Conservation (phyloP, 1,140 invertebrate genomes). For the Rhyacophila brunnea region DNA sequence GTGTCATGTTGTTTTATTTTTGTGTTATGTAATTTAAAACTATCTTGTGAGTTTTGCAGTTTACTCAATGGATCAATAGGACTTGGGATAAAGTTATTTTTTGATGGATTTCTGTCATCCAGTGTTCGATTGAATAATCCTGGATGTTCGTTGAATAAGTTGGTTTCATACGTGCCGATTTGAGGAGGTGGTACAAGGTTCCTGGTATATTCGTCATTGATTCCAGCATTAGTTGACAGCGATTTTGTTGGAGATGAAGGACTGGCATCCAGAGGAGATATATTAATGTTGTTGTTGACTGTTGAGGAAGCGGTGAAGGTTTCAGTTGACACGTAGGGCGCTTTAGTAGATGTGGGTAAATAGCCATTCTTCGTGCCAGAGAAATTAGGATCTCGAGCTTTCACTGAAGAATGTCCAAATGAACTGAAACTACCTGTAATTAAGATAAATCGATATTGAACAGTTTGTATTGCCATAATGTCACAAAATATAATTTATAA, state of each 20-base stretch:
- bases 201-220: conserved; percentile 23
- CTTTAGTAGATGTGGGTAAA: conserved; percentile 43
- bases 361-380: conserved; percentile 42
- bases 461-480: too few relatives aligned
- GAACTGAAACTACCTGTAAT: conserved; percentile 49
- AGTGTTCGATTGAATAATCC: neutral
- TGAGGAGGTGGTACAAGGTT: conserved; percentile 31
- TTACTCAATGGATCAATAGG: conserved; percentile 49
- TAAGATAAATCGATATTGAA: neutral
- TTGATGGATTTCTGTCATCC: conserved; percentile 7
- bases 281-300: conserved; percentile 37
- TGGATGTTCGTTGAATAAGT: neutral
- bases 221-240: neutral
- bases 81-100: conserved; percentile 45
- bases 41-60: conserved; percentile 28
- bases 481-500: too few relatives aligned
- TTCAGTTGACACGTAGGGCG: conserved; percentile 44
- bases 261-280: conserved; percentile 32
- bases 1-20: conserved; percentile 38
- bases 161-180: neutral
- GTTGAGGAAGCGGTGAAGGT: conserved; percentile 41
- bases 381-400: conserved; percentile 45
- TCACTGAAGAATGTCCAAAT: conserved; percentile 48
- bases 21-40: conserved; percentile 8
- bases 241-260: neutral